phyloP scores from a whole-genome alignment of 2,113 vertebrate species.

The Orientallactaga bullata region DNA sequence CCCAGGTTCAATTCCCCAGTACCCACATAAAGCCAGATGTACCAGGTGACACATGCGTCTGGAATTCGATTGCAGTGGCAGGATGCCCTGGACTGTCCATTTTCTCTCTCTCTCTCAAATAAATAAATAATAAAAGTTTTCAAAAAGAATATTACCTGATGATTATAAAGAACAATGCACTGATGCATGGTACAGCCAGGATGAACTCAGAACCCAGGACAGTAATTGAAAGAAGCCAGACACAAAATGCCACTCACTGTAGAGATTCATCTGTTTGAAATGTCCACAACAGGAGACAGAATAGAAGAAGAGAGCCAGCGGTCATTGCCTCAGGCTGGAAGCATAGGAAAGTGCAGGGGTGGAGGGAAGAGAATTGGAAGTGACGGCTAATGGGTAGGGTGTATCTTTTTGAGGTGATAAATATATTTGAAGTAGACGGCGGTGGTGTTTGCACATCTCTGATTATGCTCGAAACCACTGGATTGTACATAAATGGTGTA shows the following conservation, averaged over 20 bases:
- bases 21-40: no score
- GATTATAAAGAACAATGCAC: conserved; percentile 12
- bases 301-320: neutral
- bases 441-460: neutral
- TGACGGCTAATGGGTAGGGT: no score
- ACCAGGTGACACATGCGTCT: no score
- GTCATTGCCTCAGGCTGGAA: neutral
- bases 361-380: neutral
- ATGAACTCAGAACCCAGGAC: neutral
- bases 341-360: no score
- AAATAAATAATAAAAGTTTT: no score
- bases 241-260: neutral
- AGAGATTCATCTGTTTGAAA: neutral
- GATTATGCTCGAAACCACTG: neutral
- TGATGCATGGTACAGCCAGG: neutral
- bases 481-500: neutral
- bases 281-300: neutral
- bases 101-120: no score
- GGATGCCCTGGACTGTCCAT: no score
- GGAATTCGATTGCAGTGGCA: no score
- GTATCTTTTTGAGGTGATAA: neutral
- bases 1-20: no score
- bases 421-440: neutral
- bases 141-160: neutral
- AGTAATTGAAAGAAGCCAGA: neutral